phyloP scores from a whole-genome alignment of 2,888 invertebrate species.

The Tortricodes alternella region DNA sequence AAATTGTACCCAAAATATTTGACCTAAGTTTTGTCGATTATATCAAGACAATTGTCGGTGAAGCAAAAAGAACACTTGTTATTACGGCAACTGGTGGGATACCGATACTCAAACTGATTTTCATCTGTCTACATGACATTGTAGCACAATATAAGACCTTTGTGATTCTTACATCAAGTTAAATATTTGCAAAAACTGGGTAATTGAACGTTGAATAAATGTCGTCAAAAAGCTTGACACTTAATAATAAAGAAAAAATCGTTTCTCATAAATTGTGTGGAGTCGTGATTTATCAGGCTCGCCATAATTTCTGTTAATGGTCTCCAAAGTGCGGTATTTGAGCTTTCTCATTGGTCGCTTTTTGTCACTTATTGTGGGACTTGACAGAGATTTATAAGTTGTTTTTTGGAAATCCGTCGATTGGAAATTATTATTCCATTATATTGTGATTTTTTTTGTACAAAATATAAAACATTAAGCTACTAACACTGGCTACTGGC shows the following conservation, averaged over 20 bases:
- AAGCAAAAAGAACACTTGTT: too few species aligned
- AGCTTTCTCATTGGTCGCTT: constrained; percentile 37
- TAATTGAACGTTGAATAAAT: constrained; percentile 27
- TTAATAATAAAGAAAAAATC: constrained; percentile 39
- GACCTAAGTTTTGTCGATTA: too few species aligned
- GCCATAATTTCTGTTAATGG: constrained; percentile 47
- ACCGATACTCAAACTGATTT: too few species aligned
- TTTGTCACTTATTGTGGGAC: neutral
- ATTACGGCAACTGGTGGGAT: too few species aligned
- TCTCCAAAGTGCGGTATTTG: constrained; percentile 29
- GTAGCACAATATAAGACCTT: neutral
- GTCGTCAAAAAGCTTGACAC: constrained; percentile 28
- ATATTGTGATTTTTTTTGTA: too few species aligned
- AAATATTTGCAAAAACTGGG: neutral
- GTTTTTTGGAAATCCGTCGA: too few species aligned
- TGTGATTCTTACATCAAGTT: neutral
- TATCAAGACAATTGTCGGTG: too few species aligned
- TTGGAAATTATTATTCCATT: too few species aligned
- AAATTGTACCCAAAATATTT: too few species aligned
- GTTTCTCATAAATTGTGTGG: constrained; percentile 43
- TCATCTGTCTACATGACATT: too few species aligned
- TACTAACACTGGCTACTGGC: too few species aligned
- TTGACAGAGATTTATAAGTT: constrained; percentile 14
- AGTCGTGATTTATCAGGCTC: constrained; percentile 46
- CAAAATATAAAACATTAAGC: too few species aligned